These are phyloP conservation scores for Puma concolor DNA, from an alignment of 2,113 vertebrate species.

Conservation along the genomic window DNA sequence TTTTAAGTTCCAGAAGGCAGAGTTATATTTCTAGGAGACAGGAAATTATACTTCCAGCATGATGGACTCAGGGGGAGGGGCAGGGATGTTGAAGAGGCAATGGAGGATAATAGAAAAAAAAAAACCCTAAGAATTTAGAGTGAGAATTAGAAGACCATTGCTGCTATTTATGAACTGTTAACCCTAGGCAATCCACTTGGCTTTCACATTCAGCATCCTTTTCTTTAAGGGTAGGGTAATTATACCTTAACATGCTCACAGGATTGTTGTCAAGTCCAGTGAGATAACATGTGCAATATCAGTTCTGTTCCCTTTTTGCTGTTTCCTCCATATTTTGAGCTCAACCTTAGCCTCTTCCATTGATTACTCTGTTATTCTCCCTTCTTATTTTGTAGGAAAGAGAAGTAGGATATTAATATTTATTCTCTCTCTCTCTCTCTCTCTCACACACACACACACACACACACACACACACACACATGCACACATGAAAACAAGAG, in stretches of 20 bases:
- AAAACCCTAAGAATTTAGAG: background rate
- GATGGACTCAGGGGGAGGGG: conserved; percentile 28
- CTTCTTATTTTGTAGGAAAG: conserved; percentile 30
- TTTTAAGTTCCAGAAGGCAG: conserved; percentile 31
- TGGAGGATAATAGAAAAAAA: conserved; percentile 35
- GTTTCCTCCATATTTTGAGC: conserved; percentile 22
- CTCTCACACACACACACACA: background rate
- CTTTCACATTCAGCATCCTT: conserved; percentile 37
- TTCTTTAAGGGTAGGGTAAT: conserved; percentile 51
- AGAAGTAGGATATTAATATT: background rate
- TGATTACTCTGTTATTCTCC: background rate
- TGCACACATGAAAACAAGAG: background rate
- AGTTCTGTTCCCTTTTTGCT: background rate
- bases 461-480: background rate
- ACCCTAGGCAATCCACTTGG: conserved; percentile 57
- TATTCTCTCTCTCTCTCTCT: too few species aligned
- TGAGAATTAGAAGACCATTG: conserved; percentile 38
- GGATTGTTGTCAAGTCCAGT: background rate
- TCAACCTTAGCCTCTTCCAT: background rate
- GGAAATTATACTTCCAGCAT: conserved; percentile 55
- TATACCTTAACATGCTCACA: background rate
- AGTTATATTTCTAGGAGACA: conserved; percentile 41
- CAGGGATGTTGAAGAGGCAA: conserved; percentile 49
- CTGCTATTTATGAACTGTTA: conserved; percentile 50
- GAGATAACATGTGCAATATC: background rate